Evolutionary conservation across 2,113 vertebrate genomes (phyloP).

Genomic region (Phaethon lepturus): DNA sequence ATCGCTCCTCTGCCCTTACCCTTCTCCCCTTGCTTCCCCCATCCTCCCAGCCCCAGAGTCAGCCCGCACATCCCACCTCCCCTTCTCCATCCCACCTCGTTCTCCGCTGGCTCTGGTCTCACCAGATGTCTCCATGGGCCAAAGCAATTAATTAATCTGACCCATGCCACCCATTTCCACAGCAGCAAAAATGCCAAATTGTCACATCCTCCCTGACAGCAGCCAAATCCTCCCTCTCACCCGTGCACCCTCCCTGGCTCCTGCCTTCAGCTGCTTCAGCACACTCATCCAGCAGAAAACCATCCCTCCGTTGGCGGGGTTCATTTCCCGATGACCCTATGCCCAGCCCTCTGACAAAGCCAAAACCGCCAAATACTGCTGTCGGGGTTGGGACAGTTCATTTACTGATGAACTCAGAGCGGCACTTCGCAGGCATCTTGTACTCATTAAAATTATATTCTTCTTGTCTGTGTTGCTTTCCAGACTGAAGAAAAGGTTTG

Average conservation of each 20-base stretch:
- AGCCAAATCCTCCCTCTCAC: background rate
- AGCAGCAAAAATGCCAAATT: background rate
- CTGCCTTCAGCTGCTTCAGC: background rate
- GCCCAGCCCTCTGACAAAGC: rapidly evolving
- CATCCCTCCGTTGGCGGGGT: rapidly evolving
- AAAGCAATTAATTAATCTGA: background rate
- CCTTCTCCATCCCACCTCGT: background rate
- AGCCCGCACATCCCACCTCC: background rate
- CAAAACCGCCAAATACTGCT: background rate
- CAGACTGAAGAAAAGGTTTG: slow-evolving; percentile 38
- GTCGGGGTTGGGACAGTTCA: background rate
- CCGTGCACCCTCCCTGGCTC: background rate
- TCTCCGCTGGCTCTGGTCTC: background rate
- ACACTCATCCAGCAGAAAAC: background rate
- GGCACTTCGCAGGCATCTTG: slow-evolving; percentile 22
- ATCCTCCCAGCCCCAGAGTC: background rate
- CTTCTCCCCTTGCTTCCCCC: background rate
- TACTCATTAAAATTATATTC: slow-evolving; percentile 48
- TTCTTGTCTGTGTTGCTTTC: slow-evolving; percentile 33
- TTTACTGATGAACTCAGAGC: background rate
- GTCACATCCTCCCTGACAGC: background rate
- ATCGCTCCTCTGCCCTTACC: background rate
- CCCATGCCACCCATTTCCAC: background rate
- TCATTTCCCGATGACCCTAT: background rate
- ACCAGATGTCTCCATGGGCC: background rate